Conservation (phyloP, 2,888 invertebrate species). For the Lacanobia oleracea region DNA sequence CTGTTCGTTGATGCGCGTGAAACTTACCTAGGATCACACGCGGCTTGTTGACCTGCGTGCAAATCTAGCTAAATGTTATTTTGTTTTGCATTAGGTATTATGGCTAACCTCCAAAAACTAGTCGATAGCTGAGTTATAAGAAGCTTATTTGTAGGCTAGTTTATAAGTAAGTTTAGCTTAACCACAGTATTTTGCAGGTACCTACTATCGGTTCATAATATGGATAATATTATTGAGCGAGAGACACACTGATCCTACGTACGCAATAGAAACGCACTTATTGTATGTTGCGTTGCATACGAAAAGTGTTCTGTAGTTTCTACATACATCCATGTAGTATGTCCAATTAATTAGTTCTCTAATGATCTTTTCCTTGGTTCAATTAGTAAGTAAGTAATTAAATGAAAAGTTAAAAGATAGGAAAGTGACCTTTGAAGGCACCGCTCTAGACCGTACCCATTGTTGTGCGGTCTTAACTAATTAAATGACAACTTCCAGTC, state of each 20-base stretch:
- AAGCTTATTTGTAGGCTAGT: too few relatives aligned
- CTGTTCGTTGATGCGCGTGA: conserved; percentile 15
- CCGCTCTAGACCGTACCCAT: neutral
- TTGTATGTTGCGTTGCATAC: too few relatives aligned
- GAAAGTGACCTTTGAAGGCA: neutral
- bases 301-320: too few relatives aligned
- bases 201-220: too few relatives aligned
- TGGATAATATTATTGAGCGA: too few relatives aligned
- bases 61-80: conserved; percentile 4
- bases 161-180: too few relatives aligned
- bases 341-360: neutral
- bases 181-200: too few relatives aligned
- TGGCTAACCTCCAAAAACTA: neutral
- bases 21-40: conserved; percentile 15
- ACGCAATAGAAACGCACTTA: too few relatives aligned
- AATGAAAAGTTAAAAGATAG: conserved; percentile 15
- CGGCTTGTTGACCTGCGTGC: conserved; percentile 9
- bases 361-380: neutral
- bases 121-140: too few relatives aligned
- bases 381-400: neutral
- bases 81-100: conserved; percentile 7
- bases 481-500: neutral
- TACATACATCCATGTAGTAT: neutral
- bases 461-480: neutral
- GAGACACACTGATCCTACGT: too few relatives aligned